Conservation (phyloP, 1,140 invertebrate species). For the Prorops nasuta region DNA sequence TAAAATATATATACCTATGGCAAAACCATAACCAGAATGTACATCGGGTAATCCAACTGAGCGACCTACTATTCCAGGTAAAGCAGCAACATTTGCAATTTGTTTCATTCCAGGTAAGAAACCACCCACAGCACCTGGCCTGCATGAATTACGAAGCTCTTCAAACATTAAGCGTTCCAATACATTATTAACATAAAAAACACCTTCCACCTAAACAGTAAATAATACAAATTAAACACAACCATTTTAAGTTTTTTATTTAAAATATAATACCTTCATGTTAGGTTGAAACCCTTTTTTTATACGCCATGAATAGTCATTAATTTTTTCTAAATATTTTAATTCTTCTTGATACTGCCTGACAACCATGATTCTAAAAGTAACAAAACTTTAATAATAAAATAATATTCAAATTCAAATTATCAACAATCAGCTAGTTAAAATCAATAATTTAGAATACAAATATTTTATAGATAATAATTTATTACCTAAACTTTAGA, state of each 20-base stretch:
- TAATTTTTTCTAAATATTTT: conserved; percentile 89
- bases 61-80: conserved; percentile 93
- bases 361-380: conserved; percentile 78
- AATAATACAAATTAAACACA: too few species aligned
- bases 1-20: conserved; percentile 70
- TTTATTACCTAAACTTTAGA: too few species aligned
- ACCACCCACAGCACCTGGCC: conserved; percentile 86
- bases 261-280: conserved; percentile 79
- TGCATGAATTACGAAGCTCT: conserved; percentile 87
- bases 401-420: too few species aligned
- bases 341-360: conserved; percentile 93
- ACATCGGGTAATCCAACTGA: conserved; percentile 95
- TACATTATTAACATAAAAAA: conserved; percentile 94
- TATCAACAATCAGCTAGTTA: too few species aligned
- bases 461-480: too few species aligned
- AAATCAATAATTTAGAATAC: too few species aligned
- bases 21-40: conserved; percentile 99
- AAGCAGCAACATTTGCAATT: conserved; percentile 98
- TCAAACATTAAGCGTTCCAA: conserved; percentile 98
- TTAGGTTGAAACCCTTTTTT: conserved; percentile 99
- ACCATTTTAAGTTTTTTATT: too few species aligned
- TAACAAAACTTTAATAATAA: too few species aligned
- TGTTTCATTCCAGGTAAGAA: conserved; percentile 99
- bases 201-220: conserved; percentile 82
- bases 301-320: conserved; percentile 84